Evolutionary conservation across 2,113 vertebrate species (phyloP), one percentile per base, ranked within the genome.

Genomic region (Motacilla tschutschensis): DNA sequence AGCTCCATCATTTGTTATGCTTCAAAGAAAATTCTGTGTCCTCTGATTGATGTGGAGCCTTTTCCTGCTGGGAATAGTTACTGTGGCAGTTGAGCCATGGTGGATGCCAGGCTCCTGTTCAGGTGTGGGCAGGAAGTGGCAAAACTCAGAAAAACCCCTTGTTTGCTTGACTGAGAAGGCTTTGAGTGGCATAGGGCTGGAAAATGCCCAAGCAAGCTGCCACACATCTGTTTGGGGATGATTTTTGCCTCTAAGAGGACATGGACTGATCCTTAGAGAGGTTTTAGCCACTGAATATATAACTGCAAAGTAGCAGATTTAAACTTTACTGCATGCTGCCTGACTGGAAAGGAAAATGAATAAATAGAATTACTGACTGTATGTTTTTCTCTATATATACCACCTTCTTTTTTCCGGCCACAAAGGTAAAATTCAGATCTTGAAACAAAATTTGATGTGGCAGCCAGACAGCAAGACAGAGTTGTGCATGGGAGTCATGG

Each of bases 71-170:
- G 26, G 22, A 54, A 3, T 4, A 20, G 8, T 1, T 11, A 15
- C 40, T 35, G 1, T 9, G 46, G 53, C 5, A 1, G 18, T 6
- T 60, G 41, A 60, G 66, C 71, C 4, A 0, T 12, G 36, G 21
- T 69, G 38, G 46, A 10, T 59, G n/a, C 28, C 1, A 0, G 20
- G 14, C 36, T 36, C 14, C 29, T 35, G 6, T 5, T 87, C 46
- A 51, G 36, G 36, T 31, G 20, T 4, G 6, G 21, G 38, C 40
- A 54, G 50, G 29, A 64, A 57, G 21, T 17, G 43, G 31, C n/a
- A 78, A 15, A 65, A 20, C 10, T 22, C 14, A 22, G 38, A 35
- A 60, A 57, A 60, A 6, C 0, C 14, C 2, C 38, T 48, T 40
- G 8, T 44, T 80, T 28, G 5, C 41, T n/a, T 57, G 46, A 9